phyloP scores from a whole-genome alignment of 30 jellyfish, hydroid and myxozoan genomes.

The Mastigias papua region DNA sequence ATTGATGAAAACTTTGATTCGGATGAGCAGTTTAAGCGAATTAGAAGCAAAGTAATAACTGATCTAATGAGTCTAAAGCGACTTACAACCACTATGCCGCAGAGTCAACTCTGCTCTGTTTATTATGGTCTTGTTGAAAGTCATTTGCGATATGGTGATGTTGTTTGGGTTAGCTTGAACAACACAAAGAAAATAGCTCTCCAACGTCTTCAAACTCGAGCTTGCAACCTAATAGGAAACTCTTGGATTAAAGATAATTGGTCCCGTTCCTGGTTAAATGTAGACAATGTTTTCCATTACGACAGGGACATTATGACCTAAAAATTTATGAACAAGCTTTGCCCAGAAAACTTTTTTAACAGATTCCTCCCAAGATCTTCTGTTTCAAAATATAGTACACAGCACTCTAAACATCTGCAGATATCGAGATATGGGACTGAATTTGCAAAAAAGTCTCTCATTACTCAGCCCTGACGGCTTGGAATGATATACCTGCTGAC shows the following conservation, averaged over 20 bases:
- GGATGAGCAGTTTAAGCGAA: conserved; percentile 15
- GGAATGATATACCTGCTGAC: no score
- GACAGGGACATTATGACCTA: conserved; percentile 1
- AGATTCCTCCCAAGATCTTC: no score
- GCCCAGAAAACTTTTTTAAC: conserved; percentile 7
- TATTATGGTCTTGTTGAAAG: conserved; percentile 12
- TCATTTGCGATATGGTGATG: conserved; percentile 24
- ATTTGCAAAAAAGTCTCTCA: no score
- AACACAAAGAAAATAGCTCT: background rate
- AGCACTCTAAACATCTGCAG: no score
- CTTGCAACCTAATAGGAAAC: background rate
- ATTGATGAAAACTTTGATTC: background rate
- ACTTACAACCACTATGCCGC: background rate
- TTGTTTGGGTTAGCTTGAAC: conserved; percentile 20
- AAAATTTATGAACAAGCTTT: conserved; percentile 3
- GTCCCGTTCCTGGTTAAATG: conserved; percentile 28
- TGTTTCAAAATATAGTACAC: no score
- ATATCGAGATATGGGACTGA: no score
- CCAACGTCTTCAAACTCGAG: conserved; percentile 19
- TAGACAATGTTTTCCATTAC: conserved; percentile 1
- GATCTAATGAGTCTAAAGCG: conserved; percentile 2
- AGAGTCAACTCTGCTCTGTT: background rate
- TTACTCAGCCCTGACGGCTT: no score
- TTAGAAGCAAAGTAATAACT: background rate
- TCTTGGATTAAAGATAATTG: conserved; percentile 13